phyloP scores from a whole-genome alignment of 2,888 invertebrate species.

The Entomobrya proxima region DNA sequence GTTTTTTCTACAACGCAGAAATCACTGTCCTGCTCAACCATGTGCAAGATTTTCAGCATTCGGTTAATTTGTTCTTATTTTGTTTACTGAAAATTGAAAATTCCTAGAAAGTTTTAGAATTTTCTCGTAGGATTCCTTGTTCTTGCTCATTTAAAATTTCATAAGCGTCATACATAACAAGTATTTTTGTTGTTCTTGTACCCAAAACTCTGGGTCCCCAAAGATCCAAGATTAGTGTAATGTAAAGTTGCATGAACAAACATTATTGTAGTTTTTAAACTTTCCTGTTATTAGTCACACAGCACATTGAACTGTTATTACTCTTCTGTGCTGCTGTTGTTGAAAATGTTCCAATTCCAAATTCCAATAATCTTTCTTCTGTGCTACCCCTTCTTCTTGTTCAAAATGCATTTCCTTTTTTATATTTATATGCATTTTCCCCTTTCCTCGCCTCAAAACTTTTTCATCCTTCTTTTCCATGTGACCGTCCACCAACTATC shows the following conservation, averaged over 20 bases:
- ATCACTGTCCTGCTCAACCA: too few species aligned
- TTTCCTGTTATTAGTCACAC: background rate
- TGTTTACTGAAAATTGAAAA: too few species aligned
- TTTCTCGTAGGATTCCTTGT: too few species aligned
- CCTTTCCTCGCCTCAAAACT: background rate
- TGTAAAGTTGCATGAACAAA: background rate
- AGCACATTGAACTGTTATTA: background rate
- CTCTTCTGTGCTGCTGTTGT: background rate
- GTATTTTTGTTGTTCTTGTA: too few species aligned
- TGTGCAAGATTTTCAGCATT: too few species aligned
- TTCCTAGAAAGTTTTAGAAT: too few species aligned
- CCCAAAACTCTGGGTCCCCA: too few species aligned
- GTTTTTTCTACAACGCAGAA: too few species aligned
- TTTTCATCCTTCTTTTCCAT: background rate
- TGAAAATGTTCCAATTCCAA: conserved; percentile 23
- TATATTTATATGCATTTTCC: background rate
- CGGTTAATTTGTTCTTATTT: too few species aligned
- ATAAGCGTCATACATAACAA: too few species aligned
- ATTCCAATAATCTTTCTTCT: conserved; percentile 4
- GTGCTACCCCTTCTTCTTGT: background rate
- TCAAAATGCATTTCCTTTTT: background rate
- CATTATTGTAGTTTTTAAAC: background rate
- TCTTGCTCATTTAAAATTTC: too few species aligned
- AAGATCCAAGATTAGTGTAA: too few species aligned
- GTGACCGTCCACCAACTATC: background rate